Base-by-base conservation (phyloP, 2,113 vertebrate genomes). In the Cranoglanis bouderius region DNA sequence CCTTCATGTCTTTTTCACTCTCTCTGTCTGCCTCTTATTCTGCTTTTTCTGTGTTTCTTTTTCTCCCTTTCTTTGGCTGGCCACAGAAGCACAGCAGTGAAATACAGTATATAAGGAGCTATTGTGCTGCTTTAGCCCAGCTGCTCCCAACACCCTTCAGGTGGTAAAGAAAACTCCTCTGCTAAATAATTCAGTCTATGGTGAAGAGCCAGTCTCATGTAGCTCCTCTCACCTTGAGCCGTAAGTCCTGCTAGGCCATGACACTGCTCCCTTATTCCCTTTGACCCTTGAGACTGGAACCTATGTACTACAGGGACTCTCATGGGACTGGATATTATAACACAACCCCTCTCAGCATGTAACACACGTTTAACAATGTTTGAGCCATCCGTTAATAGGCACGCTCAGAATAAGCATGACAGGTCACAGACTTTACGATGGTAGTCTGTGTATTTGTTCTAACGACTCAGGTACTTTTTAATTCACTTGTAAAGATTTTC, bases 91-190 rank as follows among this genome's bases (percentile, higher is more conserved):
- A 65, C 51, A 32, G 80, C 51, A 18, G 65, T 84, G 67, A 75
- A 84, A 88, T 75, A 61, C 53, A 80, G 74, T 85, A 89, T 61
- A 89, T 85, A 67, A 85, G 74, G 88, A 38, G 59, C 88, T 89
- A 85, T 85, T 89, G 88, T 89, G 83, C 72, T 67, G 46, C 83
- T 67, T 85, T 89, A 89, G 85, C 70, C 57, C 84, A 77, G 80
- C 84, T 78, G 80, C 86, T 89, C 86, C 70, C 75, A 24, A 57
- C 86, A 89, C 88, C 77, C 86, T 88, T 88, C 78, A 89, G 57
- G 85, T 88, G 82, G 88, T 88, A 85, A 89, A 91, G 82, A 88
- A 85, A 88, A 86, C 55, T 87, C 65, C 72, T 49, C 83, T 89
- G 32, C 83, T 89, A 83, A 89, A 89, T 89, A 89, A 89, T 89